Percentiles rank a stretch among this genome's conserved stretches.
phyloP scores from a whole-genome alignment of 2,888 invertebrate genomes.

The Mythimna vitellina region DNA sequence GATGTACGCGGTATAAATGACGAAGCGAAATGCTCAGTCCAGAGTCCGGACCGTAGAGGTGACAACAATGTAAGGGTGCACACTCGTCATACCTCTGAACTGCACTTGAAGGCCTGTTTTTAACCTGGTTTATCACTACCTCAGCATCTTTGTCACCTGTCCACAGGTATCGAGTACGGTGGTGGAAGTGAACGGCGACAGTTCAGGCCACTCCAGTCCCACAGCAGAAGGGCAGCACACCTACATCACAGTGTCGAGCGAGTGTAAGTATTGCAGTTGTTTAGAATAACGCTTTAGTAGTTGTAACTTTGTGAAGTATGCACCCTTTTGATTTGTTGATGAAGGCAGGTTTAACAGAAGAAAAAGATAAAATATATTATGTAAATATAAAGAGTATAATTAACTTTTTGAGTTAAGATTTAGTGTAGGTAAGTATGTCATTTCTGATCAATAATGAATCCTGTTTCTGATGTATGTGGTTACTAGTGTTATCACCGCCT shows the following conservation, averaged over 20 bases:
- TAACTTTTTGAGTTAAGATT: no score
- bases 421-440: no score
- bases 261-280: conserved; percentile 45
- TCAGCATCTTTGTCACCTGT: conserved; percentile 25
- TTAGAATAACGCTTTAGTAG: conserved; percentile 6
- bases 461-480: no score
- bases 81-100: no score
- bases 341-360: neutral
- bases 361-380: no score
- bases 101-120: neutral
- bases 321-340: conserved; percentile 22
- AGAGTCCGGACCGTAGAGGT: no score
- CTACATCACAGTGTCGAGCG: conserved; percentile 92
- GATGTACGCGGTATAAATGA: no score
- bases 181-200: conserved; percentile 89
- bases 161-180: conserved; percentile 84
- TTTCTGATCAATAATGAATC: no score
- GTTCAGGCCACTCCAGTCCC: conserved; percentile 91
- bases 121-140: neutral
- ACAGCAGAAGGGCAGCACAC: conserved; percentile 88
- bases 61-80: no score
- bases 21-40: no score
- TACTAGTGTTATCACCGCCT: no score
- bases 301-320: conserved; percentile 22
- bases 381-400: no score